Base-by-base conservation (phyloP, 1,140 invertebrate genomes). In the Brachionus koreanus region DNA sequence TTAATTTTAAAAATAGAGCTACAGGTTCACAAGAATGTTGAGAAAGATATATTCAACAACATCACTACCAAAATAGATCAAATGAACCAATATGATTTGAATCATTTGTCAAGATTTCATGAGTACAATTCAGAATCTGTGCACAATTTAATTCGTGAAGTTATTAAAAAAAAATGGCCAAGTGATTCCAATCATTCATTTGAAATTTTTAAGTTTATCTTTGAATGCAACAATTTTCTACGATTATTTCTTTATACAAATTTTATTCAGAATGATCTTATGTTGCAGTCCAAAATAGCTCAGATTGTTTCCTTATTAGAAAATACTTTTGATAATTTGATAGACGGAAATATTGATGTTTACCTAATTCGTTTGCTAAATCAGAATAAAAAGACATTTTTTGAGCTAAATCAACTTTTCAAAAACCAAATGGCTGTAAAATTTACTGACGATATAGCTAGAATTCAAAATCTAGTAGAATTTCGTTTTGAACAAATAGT, bases 161-260 rank as follows among this genome's bases (percentile, higher is more conserved):
- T 74, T 0, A 74, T 74, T 5, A 33, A 10, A 2, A 46, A 25
- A 13, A 74, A 74, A 46, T 74, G 69, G 69, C 69, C 69, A n/a
- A n/a, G n/a, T n/a, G n/a, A n/a, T n/a, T n/a, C n/a, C 16, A 49
- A 19, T 29, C 0, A 74, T 49, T 9, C 3, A 9, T 29, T 46
- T 29, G 69, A 1, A 1, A 46, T 74, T 13, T 74, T 74, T 16
- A 29, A 74, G 46, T 74, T 74, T 46, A 13, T 74, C 0, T 74
- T 74, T 46, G 39, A 74, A 49, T 74, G 69, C 39, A 19, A 74
- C 43, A 74, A 25, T 74, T 74, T 74, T 74, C 25, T 74, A 3
- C 23, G n/a, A 74, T 19, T 25, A 7, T 74, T 74, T 46, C 43
- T 74, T 12, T 46, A 46, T 13, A 49, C 12, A 10, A 19, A 74